Evolutionary conservation across 37 sponge, comb jelly and placozoan genomes (phyloP).

Genomic region (Agelas oroides): DNA sequence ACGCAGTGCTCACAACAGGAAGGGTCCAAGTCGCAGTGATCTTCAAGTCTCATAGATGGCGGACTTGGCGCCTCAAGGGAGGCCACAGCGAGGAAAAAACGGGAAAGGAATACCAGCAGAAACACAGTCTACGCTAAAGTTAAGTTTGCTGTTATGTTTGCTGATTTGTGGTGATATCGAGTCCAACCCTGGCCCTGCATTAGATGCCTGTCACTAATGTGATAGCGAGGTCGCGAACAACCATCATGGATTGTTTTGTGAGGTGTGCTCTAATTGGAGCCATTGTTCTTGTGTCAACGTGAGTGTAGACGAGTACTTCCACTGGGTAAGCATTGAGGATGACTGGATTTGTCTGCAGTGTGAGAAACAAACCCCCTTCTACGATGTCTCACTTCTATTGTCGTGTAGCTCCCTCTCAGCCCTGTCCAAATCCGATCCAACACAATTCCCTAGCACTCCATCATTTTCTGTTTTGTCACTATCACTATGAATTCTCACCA

Average conservation of each 20-base stretch:
- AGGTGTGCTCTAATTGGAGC: conserved; percentile 8
- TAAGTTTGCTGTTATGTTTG: background rate
- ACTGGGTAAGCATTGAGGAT: background rate
- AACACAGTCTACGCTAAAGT: no score
- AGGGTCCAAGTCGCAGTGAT: no score
- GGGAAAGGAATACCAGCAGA: no score
- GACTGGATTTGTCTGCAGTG: background rate
- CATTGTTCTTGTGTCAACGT: background rate
- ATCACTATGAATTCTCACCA: no score
- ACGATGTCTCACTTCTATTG: background rate
- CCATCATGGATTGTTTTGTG: background rate
- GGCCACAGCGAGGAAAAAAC: no score
- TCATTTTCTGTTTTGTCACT: background rate
- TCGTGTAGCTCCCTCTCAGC: no score
- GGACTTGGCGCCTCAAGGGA: no score
- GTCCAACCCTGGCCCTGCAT: background rate
- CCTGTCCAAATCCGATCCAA: no score
- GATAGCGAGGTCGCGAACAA: background rate
- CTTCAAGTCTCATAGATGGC: no score
- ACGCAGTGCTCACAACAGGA: no score
- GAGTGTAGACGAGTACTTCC: background rate
- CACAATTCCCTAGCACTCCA: no score
- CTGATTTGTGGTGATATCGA: conserved; percentile 3
- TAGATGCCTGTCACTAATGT: background rate
- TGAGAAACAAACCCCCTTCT: background rate